A percentile compares a stretch with the other conserved stretches of the same genome.
phyloP scores from a whole-genome alignment of 1,140 invertebrate species.

The Lordiphosa collinella region DNA sequence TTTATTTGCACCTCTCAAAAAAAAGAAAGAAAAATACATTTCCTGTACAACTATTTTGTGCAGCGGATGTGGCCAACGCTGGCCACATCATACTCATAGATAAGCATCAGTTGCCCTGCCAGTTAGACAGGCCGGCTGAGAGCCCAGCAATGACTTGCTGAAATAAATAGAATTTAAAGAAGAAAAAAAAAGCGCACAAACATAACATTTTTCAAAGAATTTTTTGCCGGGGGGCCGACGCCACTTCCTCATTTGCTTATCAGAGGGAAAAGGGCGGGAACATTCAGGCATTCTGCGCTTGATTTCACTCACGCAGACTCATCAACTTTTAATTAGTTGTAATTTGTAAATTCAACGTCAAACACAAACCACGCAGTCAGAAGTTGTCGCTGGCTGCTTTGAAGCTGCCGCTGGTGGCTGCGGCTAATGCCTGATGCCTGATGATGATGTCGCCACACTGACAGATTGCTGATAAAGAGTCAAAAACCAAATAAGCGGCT shows the following conservation, averaged over 20 bases:
- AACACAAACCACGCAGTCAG: constrained; percentile 44
- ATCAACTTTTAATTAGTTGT: constrained; percentile 78
- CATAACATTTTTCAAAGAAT: constrained; percentile 61
- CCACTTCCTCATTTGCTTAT: constrained; percentile 71
- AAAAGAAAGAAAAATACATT: constrained; percentile 36
- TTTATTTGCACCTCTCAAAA: constrained; percentile 44
- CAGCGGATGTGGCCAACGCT: constrained; percentile 48
- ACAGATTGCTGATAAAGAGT: constrained; percentile 69
- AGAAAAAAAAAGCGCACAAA: constrained; percentile 30
- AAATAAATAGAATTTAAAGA: constrained; percentile 25
- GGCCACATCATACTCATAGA: constrained; percentile 33
- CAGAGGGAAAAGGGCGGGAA: constrained; percentile 15
- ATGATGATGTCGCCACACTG: constrained; percentile 40
- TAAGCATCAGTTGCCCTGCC: constrained; percentile 34
- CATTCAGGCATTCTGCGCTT: constrained; percentile 38
- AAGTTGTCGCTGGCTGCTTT: constrained; percentile 35
- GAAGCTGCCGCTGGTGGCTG: constrained; percentile 51
- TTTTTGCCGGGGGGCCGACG: constrained; percentile 17
- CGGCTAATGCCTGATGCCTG: constrained; percentile 13
- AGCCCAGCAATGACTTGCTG: constrained; percentile 21
- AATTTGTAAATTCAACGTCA: constrained; percentile 77
- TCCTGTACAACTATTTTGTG: constrained; percentile 57
- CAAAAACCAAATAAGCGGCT: constrained; percentile 7
- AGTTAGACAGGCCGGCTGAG: constrained; percentile 2
- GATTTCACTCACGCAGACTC: constrained; percentile 75